These are phyloP conservation scores for Zaprionus lineosus DNA, from an alignment of 2,888 invertebrate species.

Conservation along the genomic window DNA sequence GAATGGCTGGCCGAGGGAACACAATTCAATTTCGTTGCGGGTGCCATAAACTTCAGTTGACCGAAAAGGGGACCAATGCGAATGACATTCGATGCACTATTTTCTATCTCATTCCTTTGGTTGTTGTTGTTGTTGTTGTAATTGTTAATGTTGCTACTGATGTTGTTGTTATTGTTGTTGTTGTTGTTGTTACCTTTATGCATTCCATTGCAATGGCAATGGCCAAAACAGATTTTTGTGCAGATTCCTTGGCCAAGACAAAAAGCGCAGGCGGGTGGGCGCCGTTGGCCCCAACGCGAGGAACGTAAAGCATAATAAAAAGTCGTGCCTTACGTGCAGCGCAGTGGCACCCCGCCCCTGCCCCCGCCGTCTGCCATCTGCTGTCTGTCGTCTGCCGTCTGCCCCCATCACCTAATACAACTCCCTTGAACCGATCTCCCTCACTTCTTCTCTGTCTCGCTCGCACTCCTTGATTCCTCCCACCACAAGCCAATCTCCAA, in stretches of 20 bases:
- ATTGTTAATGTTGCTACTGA: conserved; percentile 17
- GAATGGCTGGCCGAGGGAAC: conserved; percentile 34
- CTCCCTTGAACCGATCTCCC: conserved; percentile 31
- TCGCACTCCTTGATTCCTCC: too few species aligned
- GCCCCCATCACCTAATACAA: background rate
- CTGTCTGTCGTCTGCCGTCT: too few species aligned
- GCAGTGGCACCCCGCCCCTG: conserved; percentile 9
- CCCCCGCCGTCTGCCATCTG: too few species aligned
- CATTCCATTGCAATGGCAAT: conserved; percentile 68
- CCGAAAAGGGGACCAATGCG: conserved; percentile 57
- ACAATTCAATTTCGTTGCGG: conserved; percentile 59
- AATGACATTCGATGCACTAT: conserved; percentile 73
- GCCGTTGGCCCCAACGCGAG: conserved; percentile 68
- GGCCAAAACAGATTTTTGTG: conserved; percentile 59
- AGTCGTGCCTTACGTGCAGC: conserved; percentile 77
- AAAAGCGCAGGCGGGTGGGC: conserved; percentile 75
- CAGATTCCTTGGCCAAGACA: conserved; percentile 62
- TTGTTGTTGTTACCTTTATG: conserved; percentile 56
- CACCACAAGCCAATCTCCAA: conserved; percentile 36
- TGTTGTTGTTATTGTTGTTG: conserved; percentile 1
- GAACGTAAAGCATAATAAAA: conserved; percentile 75
- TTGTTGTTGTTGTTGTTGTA: conserved; percentile 16
- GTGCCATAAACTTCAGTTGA: conserved; percentile 61
- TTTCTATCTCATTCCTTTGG: conserved; percentile 37
- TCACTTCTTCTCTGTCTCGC: too few species aligned